Evolutionary conservation across 2,888 invertebrate genomes (phyloP).

Genomic region (Cremastinae sp.): DNA sequence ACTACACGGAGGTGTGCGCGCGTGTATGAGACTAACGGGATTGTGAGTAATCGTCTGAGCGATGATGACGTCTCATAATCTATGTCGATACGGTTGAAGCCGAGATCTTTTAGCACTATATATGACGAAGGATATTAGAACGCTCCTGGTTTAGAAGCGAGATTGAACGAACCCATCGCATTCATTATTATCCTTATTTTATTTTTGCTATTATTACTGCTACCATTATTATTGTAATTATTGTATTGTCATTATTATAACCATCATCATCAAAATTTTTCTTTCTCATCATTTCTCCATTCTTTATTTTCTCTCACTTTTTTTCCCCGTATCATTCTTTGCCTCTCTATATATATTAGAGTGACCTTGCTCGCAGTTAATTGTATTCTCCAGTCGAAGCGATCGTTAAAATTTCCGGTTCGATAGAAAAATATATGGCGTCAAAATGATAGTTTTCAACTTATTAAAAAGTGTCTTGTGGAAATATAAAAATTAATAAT

Average conservation of each 20-base stretch:
- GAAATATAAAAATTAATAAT: slow-evolving; percentile 14
- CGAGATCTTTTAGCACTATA: slow-evolving; percentile 44
- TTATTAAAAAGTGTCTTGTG: too few relatives aligned
- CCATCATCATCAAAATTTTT: not conserved
- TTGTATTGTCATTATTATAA: slow-evolving; percentile 3
- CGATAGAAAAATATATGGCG: not conserved
- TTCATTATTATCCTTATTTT: not conserved
- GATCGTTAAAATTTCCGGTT: slow-evolving; percentile 33
- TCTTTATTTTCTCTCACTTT: not conserved
- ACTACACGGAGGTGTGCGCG: not conserved
- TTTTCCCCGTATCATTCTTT: not conserved
- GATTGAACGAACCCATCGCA: not conserved
- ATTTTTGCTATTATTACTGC: not conserved
- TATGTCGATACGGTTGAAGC: slow-evolving; percentile 42
- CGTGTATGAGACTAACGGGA: slow-evolving; percentile 69
- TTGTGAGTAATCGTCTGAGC: slow-evolving; percentile 73
- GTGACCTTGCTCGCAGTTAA: slow-evolving; percentile 22
- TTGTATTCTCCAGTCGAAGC: slow-evolving; percentile 46
- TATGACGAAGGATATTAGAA: slow-evolving; percentile 30
- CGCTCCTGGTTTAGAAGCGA: slow-evolving; percentile 22
- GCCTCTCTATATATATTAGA: not conserved
- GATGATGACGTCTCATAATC: slow-evolving; percentile 53
- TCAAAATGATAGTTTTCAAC: too few relatives aligned
- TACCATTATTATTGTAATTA: not conserved
- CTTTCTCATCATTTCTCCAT: not conserved